Evolutionary conservation across 2,888 invertebrate genomes (phyloP), one percentile per base, ranked within the genome.

Genomic region (Calameuta filiformis): DNA sequence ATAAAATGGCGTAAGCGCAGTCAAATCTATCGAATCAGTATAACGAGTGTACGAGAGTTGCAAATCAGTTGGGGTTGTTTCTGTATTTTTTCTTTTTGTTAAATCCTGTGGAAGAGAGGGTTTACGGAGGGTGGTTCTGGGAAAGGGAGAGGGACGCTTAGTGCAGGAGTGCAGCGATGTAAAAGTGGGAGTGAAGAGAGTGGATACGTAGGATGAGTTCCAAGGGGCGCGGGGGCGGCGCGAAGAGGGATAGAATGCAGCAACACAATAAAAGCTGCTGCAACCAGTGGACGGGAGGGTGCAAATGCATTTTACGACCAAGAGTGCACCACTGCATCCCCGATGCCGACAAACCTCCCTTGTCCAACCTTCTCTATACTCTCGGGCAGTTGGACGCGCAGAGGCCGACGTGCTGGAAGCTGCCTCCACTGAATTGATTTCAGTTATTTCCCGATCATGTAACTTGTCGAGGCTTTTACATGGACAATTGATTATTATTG

Each of bases 21-120:
- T 88, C 87, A 88, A 89, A 90, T 90, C 90, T 88, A 90, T 90
- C 88, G 88, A 90, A 89, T 90, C 90, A 88, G 87, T 90, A 90
- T 90, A 90, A 90, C 90, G 89, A 89, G 87, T 88, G 87, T 85
- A 86, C 86, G 84, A 81, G 85, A 86, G 88, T 88, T 87, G 87
- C 90, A 89, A 89, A 90, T 89, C 89, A 89, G 88, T 87, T 85
- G 85, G 78, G 81, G 81, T 77, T 84, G 81, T 86, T 88, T 56
- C 9, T 56, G 23, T 23, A 37, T 78, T 82, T 84, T 35, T 35
- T 35, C 12, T 37, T 79, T 80, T 75, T 73, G 75, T 76, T 76
- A 79, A 77, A 79, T 56, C 77, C 76, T 35, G 75, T 77, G 75
- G 34, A 35, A 71, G 76, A 68, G 77, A 68, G 73, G 75, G 75